Base-by-base conservation (phyloP, 2,113 vertebrate genomes). In the Dipodomys stephensi region DNA sequence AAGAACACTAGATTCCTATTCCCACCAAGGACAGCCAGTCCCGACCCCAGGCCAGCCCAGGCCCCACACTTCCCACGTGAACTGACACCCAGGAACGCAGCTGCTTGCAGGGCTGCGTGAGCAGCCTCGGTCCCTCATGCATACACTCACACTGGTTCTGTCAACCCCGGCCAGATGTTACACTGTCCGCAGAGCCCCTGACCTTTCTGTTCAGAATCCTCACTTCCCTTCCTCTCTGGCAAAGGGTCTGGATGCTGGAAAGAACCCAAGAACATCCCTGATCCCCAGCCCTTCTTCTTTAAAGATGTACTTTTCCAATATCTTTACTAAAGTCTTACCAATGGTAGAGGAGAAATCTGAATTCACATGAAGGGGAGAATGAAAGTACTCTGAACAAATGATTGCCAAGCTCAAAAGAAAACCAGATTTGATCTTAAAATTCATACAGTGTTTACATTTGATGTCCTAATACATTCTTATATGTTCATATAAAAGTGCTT, bases 211-310 rank as follows among this genome's bases (percentile, higher is more conserved):
- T 87, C 67, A 64, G 90, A 94, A 92, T 90, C 57, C 28, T 84
- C 64, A 87, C 87, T 53, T 94, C 35, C 35, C 83, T 95, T 91
- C 79, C 49, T 91, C 94, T 95, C 94, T 96, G 92, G 84, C 84
- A 83, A 95, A 89, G 65, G 57, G 5, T 96, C 84, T 92, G 90
- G 78, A 94, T 39, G 77, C 10, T 83, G 80, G 57, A 30, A 27
- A 68, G 44, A 76, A 16, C 5, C 46, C 64, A 82, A 87, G 89
- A 88, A 96, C 74, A 90, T 87, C 79, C 65, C 64, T 84, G 83
- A 88, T 92, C 27, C 57, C 30, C 78, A 95, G 84, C 0, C 78
- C 69, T 95, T 60, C 84, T 69, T 89, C 44, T 65, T 92, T 93
- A 93, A 96, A 92, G 87, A 71, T n/a, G 64, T 60, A 84, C 44